A percentile compares a stretch with the other conserved stretches of the same genome.
Conservation (phyloP, 2,888 invertebrate species). For the Amiota communis region DNA sequence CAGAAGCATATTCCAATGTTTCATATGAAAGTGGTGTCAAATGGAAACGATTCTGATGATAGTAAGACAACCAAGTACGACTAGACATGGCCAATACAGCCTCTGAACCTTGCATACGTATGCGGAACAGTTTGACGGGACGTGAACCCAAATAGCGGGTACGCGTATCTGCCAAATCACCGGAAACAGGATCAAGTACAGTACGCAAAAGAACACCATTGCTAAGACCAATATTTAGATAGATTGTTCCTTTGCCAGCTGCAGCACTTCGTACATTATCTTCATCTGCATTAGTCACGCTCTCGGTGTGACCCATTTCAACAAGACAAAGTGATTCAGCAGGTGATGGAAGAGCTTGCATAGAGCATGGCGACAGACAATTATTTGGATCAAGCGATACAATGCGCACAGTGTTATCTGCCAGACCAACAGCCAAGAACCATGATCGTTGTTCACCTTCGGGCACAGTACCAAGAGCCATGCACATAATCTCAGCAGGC, state of each 20-base stretch:
- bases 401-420: constrained; percentile 97
- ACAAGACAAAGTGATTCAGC: constrained; percentile 98
- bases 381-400: constrained; percentile 97
- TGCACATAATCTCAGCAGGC: constrained; percentile 97
- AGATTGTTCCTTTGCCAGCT: constrained; percentile 81
- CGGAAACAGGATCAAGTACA: constrained; percentile 95
- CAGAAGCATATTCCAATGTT: constrained; percentile 96
- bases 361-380: constrained; percentile 93
- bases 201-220: constrained; percentile 96
- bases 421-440: constrained; percentile 95
- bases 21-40: constrained; percentile 97
- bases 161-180: constrained; percentile 96
- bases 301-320: constrained; percentile 86
- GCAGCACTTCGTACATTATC: constrained; percentile 72
- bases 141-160: constrained; percentile 96
- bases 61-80: constrained; percentile 98
- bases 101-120: constrained; percentile 95
- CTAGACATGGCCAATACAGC: constrained; percentile 98
- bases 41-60: constrained; percentile 97
- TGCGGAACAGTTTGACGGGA: constrained; percentile 96
- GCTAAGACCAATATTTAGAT: constrained; percentile 96
- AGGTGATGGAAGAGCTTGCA: constrained; percentile 96
- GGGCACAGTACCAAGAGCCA: constrained; percentile 97
- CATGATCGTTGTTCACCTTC: constrained; percentile 95
- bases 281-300: constrained; percentile 74